These are phyloP conservation scores for Talpa occidentalis DNA, from an alignment of 2,113 vertebrate species.

Conservation along the genomic window DNA sequence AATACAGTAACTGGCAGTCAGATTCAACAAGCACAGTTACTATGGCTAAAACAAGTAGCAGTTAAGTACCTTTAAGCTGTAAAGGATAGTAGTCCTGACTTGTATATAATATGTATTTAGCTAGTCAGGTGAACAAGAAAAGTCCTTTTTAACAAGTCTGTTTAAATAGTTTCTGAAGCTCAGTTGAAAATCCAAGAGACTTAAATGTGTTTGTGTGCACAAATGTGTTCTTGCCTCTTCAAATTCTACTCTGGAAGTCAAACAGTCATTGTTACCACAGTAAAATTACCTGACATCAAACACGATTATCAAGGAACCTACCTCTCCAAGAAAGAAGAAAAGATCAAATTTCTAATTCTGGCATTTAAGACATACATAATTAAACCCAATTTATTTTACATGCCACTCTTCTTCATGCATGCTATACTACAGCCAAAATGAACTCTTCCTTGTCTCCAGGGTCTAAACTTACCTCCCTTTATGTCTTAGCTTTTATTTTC, in stretches of 20 bases:
- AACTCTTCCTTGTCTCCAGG: background rate
- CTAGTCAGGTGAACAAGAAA: background rate
- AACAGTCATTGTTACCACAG: background rate
- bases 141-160: background rate
- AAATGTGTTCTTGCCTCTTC: constrained; percentile 32
- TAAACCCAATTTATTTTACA: background rate
- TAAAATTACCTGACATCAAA: constrained; percentile 32
- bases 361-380: background rate
- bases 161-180: background rate
- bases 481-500: background rate
- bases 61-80: background rate
- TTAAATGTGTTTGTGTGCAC: background rate
- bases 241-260: constrained; percentile 34
- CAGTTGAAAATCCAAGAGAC: constrained; percentile 25
- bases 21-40: background rate
- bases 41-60: background rate
- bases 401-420: background rate
- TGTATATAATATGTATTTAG: background rate
- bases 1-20: background rate
- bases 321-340: background rate
- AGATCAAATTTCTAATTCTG: background rate
- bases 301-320: background rate
- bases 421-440: constrained; percentile 3
- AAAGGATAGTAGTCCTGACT: background rate
- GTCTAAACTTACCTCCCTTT: background rate